These are phyloP conservation scores for Nixonia krombeini DNA, from an alignment of 1,140 invertebrate genomes.

Conservation along the genomic window DNA sequence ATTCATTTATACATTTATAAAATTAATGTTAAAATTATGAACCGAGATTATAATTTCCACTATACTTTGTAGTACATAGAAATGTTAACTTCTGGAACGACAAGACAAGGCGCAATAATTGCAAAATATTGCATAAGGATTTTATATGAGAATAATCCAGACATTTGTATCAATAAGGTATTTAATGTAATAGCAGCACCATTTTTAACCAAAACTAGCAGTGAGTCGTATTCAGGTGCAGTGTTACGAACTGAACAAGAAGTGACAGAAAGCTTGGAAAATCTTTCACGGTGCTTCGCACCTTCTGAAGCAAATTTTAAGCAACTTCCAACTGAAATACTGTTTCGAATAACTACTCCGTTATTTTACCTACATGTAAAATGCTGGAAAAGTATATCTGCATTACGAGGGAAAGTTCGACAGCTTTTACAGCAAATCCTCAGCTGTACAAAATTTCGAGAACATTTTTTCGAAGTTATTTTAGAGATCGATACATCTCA, in stretches of 20 bases:
- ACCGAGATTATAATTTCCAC: no score
- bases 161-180: constrained; percentile 62
- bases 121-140: constrained; percentile 72
- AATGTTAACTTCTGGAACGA: no score
- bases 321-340: constrained; percentile 51
- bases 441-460: constrained; percentile 20
- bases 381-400: constrained; percentile 55
- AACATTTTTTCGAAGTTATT: constrained; percentile 55
- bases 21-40: no score
- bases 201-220: constrained; percentile 47
- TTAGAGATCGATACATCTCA: constrained; percentile 44
- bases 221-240: background rate
- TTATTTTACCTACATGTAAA: constrained; percentile 64
- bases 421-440: constrained; percentile 62
- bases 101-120: constrained; percentile 66
- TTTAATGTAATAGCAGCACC: constrained; percentile 68
- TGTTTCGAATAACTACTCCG: constrained; percentile 53
- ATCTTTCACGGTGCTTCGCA: constrained; percentile 63
- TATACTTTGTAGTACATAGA: no score
- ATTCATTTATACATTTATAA: no score
- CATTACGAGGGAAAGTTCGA: constrained; percentile 52
- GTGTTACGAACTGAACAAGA: constrained; percentile 50
- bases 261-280: constrained; percentile 60
- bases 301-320: constrained; percentile 60
- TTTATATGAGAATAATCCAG: constrained; percentile 70